Conservation (phyloP, 2,888 invertebrate species). For the Xanthorhoe spadicearia region DNA sequence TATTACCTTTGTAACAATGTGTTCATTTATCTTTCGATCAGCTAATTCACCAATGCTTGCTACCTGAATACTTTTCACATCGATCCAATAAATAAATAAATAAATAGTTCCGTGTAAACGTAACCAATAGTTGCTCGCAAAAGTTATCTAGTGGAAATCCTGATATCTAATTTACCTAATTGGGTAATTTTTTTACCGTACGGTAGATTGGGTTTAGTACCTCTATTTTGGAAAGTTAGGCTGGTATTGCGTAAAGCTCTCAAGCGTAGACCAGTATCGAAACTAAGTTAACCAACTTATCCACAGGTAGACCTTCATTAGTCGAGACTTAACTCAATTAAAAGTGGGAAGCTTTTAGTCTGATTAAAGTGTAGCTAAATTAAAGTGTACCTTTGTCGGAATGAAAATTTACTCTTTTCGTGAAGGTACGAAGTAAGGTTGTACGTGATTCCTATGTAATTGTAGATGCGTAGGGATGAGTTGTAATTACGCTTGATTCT, state of each 20-base stretch:
- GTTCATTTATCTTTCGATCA: no score
- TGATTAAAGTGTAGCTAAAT: slow-evolving; percentile 46
- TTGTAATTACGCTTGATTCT: neutral
- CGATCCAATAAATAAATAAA: no score
- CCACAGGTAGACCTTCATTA: slow-evolving; percentile 42
- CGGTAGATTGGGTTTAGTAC: neutral
- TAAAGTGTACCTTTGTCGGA: slow-evolving; percentile 3
- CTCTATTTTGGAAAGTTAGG: neutral
- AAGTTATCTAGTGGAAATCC: no score
- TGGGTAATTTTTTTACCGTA: no score
- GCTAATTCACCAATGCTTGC: no score
- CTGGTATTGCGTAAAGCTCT: slow-evolving; percentile 25
- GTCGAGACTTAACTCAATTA: slow-evolving; percentile 49
- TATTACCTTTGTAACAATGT: no score
- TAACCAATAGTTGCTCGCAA: no score
- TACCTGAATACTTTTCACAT: no score
- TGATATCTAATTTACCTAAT: no score
- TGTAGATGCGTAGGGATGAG: neutral
- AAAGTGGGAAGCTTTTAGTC: slow-evolving; percentile 47
- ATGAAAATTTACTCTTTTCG: slow-evolving; percentile 5
- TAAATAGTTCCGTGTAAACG: no score
- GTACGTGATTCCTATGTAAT: neutral
- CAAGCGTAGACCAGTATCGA: slow-evolving; percentile 15
- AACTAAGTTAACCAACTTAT: slow-evolving; percentile 35
- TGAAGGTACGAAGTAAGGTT: neutral